These are phyloP conservation scores for Dermochelys coriacea DNA, from an alignment of 2,797 vertebrate species.

Conservation along the genomic window DNA sequence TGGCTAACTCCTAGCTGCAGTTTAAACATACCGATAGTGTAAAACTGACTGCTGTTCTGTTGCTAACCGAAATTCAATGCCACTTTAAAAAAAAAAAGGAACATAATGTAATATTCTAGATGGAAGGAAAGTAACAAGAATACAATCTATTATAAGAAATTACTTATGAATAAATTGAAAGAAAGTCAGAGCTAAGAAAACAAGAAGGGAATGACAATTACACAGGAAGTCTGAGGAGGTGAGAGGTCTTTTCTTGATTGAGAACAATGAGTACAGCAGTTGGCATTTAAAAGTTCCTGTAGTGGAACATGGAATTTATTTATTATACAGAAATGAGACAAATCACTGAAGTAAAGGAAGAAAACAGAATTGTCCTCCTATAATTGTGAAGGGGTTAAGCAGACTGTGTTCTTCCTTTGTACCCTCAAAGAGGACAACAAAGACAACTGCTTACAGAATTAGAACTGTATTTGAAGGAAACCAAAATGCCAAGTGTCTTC, in stretches of 20 bases:
- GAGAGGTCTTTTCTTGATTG: background rate
- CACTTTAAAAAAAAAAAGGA: background rate
- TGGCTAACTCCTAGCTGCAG: background rate
- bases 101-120: slow-evolving; percentile 38
- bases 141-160: slow-evolving; percentile 70
- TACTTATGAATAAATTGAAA: slow-evolving; percentile 57
- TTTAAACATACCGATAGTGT: background rate
- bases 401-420: background rate
- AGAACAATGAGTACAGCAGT: background rate
- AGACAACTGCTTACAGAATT: slow-evolving; percentile 8
- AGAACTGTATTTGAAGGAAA: slow-evolving; percentile 26
- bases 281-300: slow-evolving; percentile 24
- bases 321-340: background rate
- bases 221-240: slow-evolving; percentile 12
- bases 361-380: background rate
- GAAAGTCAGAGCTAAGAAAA: slow-evolving; percentile 48
- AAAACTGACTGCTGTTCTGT: background rate
- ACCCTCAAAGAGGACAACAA: background rate
- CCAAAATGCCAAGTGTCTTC: background rate
- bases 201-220: slow-evolving; percentile 56
- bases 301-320: slow-evolving; percentile 18
- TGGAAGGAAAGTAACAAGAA: slow-evolving; percentile 47
- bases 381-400: background rate
- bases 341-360: background rate
- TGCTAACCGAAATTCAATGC: slow-evolving; percentile 15